A percentile compares a stretch with the other conserved stretches of the same genome.
Conservation (phyloP, 2,888 invertebrate species). For the Sesia bembeciformis region DNA sequence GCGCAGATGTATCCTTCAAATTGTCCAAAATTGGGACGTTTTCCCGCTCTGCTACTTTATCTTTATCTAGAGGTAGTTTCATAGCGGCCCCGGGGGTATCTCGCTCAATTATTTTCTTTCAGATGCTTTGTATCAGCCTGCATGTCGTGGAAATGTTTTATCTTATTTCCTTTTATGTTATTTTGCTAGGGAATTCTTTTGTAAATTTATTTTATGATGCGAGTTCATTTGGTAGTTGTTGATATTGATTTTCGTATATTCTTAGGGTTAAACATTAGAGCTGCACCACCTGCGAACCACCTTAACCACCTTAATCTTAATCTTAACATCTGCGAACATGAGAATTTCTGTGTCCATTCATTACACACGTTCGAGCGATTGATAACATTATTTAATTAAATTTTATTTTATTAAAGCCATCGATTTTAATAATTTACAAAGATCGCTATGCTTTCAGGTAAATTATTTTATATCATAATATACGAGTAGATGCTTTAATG, state of each 20-base stretch:
- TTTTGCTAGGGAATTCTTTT: not conserved
- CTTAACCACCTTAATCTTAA: too few species aligned
- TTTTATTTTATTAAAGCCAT: too few species aligned
- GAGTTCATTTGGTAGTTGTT: not conserved
- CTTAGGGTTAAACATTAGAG: too few species aligned
- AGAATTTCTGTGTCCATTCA: too few species aligned
- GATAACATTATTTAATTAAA: too few species aligned
- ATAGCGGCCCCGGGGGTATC: slow-evolving; percentile 15
- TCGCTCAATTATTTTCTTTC: slow-evolving; percentile 1
- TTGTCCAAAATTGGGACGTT: slow-evolving; percentile 12
- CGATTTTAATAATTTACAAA: too few species aligned
- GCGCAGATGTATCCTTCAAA: not conserved
- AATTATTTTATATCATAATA: too few species aligned
- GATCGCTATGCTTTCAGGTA: too few species aligned
- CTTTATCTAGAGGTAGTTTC: slow-evolving; percentile 16
- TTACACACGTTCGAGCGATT: too few species aligned
- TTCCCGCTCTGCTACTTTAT: slow-evolving; percentile 4
- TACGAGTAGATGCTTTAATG: too few species aligned
- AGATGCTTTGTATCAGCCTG: not conserved
- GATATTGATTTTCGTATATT: not conserved
- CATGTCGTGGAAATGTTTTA: slow-evolving; percentile 1
- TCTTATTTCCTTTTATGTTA: not conserved
- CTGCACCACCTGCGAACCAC: too few species aligned
- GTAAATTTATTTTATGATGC: not conserved
- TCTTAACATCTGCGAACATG: too few species aligned